Conservation (phyloP, 2,797 vertebrate species). For the Myoxocephalus aenaeus region DNA sequence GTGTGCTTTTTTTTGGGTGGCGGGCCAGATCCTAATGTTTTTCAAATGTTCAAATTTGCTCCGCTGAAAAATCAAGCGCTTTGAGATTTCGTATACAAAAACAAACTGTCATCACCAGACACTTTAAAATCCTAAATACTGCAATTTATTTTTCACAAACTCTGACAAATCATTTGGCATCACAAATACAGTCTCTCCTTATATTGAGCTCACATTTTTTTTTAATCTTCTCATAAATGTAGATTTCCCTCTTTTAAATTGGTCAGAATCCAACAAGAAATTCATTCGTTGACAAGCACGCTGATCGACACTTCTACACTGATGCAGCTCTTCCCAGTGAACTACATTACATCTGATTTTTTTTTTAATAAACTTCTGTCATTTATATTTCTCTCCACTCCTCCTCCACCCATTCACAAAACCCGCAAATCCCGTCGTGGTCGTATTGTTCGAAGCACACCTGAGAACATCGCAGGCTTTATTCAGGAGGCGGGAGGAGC, state of each 20-base stretch:
- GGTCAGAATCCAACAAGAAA: constrained; percentile 69
- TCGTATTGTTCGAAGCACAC: constrained; percentile 71
- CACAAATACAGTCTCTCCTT: constrained; percentile 80
- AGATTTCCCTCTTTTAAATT: constrained; percentile 76
- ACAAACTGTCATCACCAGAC: constrained; percentile 52
- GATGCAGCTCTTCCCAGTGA: constrained; percentile 79
- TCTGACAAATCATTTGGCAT: constrained; percentile 82
- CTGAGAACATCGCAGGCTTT: constrained; percentile 79
- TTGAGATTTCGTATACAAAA: constrained; percentile 44
- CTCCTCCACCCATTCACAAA: constrained; percentile 57
- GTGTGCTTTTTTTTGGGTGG: constrained; percentile 47
- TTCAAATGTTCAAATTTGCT: constrained; percentile 59
- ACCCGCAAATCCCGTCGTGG: constrained; percentile 70
- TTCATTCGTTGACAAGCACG: constrained; percentile 70
- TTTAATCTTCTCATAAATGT: constrained; percentile 61
- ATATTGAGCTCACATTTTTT: constrained; percentile 72
- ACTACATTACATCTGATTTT: constrained; percentile 69
- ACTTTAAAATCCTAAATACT: constrained; percentile 79
- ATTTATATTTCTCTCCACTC: constrained; percentile 50
- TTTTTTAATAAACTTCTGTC: constrained; percentile 44
- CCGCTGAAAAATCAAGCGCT: constrained; percentile 29
- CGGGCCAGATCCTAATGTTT: constrained; percentile 55
- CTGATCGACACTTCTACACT: constrained; percentile 66
- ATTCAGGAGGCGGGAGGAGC: constrained; percentile 65
- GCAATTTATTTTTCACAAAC: constrained; percentile 83